Conservation (phyloP, 2,888 invertebrate genomes). For the Seira musarum region DNA sequence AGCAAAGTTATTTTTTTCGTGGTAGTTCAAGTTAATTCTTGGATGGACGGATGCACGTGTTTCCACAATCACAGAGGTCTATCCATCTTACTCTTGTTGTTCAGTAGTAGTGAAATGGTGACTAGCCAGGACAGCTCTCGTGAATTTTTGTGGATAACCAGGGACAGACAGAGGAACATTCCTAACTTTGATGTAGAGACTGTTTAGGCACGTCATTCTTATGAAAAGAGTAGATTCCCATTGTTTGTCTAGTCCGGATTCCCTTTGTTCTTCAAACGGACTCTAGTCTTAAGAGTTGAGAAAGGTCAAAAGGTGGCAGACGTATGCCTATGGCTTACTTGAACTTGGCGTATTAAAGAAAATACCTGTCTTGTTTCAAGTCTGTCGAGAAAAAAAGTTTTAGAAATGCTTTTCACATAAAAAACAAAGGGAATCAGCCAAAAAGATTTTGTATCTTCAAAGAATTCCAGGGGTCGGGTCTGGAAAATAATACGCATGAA, state of each 20-base stretch:
- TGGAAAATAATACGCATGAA: slow-evolving; percentile 55
- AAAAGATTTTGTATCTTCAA: slow-evolving; percentile 43
- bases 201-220: no score
- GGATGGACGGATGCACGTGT: slow-evolving; percentile 42
- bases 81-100: slow-evolving; percentile 34
- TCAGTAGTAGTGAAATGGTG: slow-evolving; percentile 4
- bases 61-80: slow-evolving; percentile 40
- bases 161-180: slow-evolving; percentile 27
- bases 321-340: not conserved
- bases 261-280: not conserved
- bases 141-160: slow-evolving; percentile 49
- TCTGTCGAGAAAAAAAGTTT: slow-evolving; percentile 26
- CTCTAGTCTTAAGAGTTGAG: no score
- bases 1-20: no score
- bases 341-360: slow-evolving; percentile 2
- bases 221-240: no score
- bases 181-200: no score
- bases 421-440: not conserved
- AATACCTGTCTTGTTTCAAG: slow-evolving; percentile 48
- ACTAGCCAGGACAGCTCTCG: slow-evolving; percentile 33
- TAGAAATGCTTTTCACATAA: slow-evolving; percentile 10
- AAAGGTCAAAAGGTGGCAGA: slow-evolving; percentile 42
- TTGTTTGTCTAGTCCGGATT: no score
- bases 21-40: no score
- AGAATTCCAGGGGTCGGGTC: slow-evolving; percentile 53